Evolutionary conservation across 2,113 vertebrate genomes (phyloP).

Genomic region (Shinisaurus crocodilurus): DNA sequence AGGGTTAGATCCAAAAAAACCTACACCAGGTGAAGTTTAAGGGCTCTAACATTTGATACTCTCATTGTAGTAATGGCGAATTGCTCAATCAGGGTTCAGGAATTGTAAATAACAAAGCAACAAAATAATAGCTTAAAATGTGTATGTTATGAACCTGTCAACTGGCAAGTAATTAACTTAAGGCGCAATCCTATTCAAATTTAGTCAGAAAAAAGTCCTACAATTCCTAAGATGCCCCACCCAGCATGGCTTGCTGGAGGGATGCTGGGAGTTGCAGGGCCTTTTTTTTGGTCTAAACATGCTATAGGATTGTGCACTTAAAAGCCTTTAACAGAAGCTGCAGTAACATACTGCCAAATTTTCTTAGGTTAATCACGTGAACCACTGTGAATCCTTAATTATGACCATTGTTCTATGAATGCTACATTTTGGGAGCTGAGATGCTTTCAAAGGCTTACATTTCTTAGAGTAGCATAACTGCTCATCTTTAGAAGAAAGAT

Average conservation of each 20-base stretch:
- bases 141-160: background rate
- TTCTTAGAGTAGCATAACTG: background rate
- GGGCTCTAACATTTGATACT: background rate
- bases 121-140: conserved; percentile 2
- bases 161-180: background rate
- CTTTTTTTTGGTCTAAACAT: too few relatives aligned
- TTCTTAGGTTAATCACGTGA: background rate
- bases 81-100: background rate
- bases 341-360: background rate
- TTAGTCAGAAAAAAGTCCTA: too few relatives aligned
- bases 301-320: background rate
- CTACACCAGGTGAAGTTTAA: background rate
- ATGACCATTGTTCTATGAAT: background rate
- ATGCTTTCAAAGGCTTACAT: background rate
- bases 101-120: background rate
- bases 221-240: too few relatives aligned
- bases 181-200: too few relatives aligned
- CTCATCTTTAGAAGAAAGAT: background rate
- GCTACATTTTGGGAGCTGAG: background rate
- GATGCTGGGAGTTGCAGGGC: too few relatives aligned
- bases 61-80: rapidly evolving
- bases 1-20: background rate
- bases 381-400: background rate
- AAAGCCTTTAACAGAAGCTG: conserved; percentile 1
- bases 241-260: too few relatives aligned